Base-by-base conservation (phyloP, 2,888 invertebrate species). In the Sesia bembeciformis region DNA sequence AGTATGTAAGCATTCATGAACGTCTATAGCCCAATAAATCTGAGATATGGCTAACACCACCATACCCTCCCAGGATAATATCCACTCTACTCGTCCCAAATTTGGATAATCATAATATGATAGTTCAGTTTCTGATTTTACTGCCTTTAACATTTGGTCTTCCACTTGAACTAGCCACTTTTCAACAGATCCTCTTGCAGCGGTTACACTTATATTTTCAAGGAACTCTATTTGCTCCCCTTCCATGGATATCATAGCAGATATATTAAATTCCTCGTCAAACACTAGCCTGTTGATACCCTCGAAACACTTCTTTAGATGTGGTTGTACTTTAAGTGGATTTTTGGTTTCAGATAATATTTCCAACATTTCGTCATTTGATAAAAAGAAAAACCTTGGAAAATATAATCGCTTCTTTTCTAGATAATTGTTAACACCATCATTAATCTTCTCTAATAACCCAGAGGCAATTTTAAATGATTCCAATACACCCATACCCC, bases 321-420 rank as follows among this genome's bases (percentile, higher is more conserved):
- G 95, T 1, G 96, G 96, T 77, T 96, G 96, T 3, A 96, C 96
- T 65, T 95, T 91, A 4, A 93, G 79, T 0, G 96, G 96, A 74
- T 96, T 95, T 83, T 96, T 96, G 3, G 96, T 96, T 90, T 97
- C 96, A 0, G 96, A 96, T 58, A 97, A 88, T 65, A 97, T 96
- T 81, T 97, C 96, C 64, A 97, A 86, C 92, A 97, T 93, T 81
- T 97, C 97, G 69, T 96, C 96, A 75, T 97, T 97, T 4, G 97
- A 97, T 57, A 97, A 87, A 73, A 97, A 97, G 90, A 97, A 97
- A 75, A 97, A 96, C 75, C 97, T 91, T 49, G 96, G 94, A 74
- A 97, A 97, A 77, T 91, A 96, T 5, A 96, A 82, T 61, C 96
- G 84, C 77, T 96, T 97, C 81, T 93, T 95, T 82, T 96, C 96